These are phyloP conservation scores for Saccopteryx bilineata DNA, from an alignment of 2,113 vertebrate species.

Conservation along the genomic window DNA sequence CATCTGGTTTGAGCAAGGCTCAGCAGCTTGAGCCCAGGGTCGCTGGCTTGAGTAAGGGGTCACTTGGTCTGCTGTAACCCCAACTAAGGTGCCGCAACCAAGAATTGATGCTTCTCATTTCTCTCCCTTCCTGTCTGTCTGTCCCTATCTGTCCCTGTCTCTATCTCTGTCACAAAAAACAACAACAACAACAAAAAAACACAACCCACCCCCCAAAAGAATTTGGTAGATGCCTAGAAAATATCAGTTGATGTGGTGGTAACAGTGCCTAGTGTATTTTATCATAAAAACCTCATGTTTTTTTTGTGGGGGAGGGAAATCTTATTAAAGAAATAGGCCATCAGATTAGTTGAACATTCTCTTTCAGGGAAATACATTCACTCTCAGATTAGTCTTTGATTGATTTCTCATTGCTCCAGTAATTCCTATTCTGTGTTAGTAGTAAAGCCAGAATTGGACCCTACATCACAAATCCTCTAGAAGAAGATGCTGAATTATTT, in stretches of 20 bases:
- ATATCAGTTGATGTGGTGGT: not conserved
- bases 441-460: constrained; percentile 3
- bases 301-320: not conserved
- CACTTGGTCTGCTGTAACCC: too few relatives aligned
- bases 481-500: constrained; percentile 40
- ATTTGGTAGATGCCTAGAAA: not conserved
- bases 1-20: too few relatives aligned
- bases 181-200: too few relatives aligned
- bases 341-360: not conserved
- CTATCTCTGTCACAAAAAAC: too few relatives aligned
- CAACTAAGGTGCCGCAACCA: too few relatives aligned
- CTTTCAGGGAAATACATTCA: constrained; percentile 7
- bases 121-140: too few relatives aligned
- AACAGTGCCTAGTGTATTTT: constrained; percentile 2
- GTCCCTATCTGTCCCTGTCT: too few relatives aligned
- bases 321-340: not conserved
- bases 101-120: too few relatives aligned
- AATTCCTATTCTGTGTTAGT: not conserved
- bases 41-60: too few relatives aligned
- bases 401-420: not conserved
- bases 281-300: not conserved
- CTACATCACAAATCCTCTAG: not conserved
- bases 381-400: constrained; percentile 4
- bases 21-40: too few relatives aligned
- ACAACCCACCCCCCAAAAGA: not conserved